These are phyloP conservation scores for Ariolimax columbianus DNA, from an alignment of 2,888 invertebrate genomes.

Conservation along the genomic window DNA sequence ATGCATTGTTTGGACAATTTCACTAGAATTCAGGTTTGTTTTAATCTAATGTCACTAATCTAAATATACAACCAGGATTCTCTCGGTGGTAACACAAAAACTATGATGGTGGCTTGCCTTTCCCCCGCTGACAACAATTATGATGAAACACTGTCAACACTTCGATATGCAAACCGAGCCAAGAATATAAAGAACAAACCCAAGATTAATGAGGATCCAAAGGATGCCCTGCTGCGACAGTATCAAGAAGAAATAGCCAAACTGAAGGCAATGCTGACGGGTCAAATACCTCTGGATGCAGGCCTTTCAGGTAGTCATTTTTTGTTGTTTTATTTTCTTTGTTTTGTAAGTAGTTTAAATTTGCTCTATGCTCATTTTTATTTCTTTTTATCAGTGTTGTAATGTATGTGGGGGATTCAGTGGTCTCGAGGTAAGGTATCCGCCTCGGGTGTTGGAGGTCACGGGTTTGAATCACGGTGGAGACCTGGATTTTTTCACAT, in stretches of 20 bases:
- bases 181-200: conserved; percentile 91
- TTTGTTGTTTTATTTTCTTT: not conserved
- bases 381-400: not conserved
- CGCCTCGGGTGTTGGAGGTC: too few relatives aligned
- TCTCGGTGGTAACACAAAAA: conserved; percentile 89
- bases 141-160: conserved; percentile 88
- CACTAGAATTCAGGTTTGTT: not conserved
- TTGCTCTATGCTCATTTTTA: not conserved
- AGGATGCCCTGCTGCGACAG: conserved; percentile 90
- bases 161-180: conserved; percentile 90
- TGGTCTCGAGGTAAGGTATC: too few relatives aligned
- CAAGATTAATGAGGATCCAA: conserved; percentile 92
- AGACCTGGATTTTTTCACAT: too few relatives aligned
- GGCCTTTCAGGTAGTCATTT: conserved; percentile 44
- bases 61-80: conserved; percentile 68
- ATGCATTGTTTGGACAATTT: not conserved
- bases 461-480: too few relatives aligned
- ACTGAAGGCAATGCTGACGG: conserved; percentile 81
- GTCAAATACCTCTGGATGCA: conserved; percentile 72
- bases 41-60: not conserved
- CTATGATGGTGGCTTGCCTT: conserved; percentile 91
- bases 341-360: not conserved
- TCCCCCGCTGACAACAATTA: conserved; percentile 90
- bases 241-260: conserved; percentile 91
- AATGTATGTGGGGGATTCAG: too few relatives aligned